These are phyloP conservation scores for Orchesellides sinensis DNA, from an alignment of 2,888 invertebrate species.

Conservation along the genomic window DNA sequence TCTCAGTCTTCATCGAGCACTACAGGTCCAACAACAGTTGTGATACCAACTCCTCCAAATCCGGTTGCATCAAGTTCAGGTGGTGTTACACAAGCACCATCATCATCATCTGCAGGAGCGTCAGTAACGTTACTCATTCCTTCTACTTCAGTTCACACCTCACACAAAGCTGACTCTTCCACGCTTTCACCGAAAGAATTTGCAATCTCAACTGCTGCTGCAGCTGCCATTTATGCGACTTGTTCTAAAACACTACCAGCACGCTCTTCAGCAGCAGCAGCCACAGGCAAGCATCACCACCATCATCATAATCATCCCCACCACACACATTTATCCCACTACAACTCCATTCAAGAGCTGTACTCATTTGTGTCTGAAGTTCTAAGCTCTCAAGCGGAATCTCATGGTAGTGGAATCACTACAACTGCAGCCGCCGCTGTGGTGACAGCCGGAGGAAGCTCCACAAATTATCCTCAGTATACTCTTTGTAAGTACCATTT, in stretches of 20 bases:
- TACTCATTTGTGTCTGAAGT: conserved; percentile 75
- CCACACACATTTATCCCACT: conserved; percentile 69
- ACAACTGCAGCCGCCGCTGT: conserved; percentile 41
- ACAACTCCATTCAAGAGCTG: conserved; percentile 75
- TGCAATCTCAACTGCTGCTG: conserved; percentile 22
- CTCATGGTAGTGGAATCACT: conserved; percentile 24
- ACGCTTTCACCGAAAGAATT: conserved; percentile 13
- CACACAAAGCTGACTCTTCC: neutral
- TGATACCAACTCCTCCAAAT: conserved; percentile 58
- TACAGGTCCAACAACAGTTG: conserved; percentile 46
- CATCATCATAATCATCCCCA: no score
- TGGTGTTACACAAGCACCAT: no score
- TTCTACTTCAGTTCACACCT: conserved; percentile 22
- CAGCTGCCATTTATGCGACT: conserved; percentile 54
- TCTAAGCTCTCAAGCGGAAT: conserved; percentile 74
- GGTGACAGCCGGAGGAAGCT: conserved; percentile 28
- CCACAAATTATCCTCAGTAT: conserved; percentile 54
- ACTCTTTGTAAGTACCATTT: conserved; percentile 55
- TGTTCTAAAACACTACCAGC: conserved; percentile 53
- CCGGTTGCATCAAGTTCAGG: conserved; percentile 43
- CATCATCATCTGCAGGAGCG: neutral
- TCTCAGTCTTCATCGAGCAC: conserved; percentile 57
- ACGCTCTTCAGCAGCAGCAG: conserved; percentile 37
- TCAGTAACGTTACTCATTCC: conserved; percentile 32
- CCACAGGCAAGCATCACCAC: no score